A percentile compares a stretch with the other conserved stretches of the same genome.
Evolutionary conservation across 2,888 invertebrate genomes (phyloP).

Genomic region (Plagodis pulveraria): DNA sequence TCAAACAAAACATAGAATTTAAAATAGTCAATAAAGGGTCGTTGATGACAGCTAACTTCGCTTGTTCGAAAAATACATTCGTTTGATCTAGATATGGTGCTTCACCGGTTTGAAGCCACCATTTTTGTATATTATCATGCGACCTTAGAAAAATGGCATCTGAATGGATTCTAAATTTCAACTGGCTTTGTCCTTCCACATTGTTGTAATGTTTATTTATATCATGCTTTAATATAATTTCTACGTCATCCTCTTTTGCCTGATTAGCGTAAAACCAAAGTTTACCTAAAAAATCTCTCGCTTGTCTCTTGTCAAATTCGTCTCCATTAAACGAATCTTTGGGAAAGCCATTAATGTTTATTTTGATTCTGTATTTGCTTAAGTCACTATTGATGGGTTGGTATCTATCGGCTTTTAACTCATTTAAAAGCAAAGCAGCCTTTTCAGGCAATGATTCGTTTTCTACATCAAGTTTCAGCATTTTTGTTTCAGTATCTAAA

Average conservation of each 20-base stretch:
- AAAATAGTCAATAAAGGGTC: slow-evolving; percentile 49
- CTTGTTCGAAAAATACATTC: slow-evolving; percentile 45
- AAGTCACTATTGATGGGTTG: slow-evolving; percentile 10
- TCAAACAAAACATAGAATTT: slow-evolving; percentile 46
- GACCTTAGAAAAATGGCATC: slow-evolving; percentile 53
- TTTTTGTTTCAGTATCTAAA: slow-evolving; percentile 37
- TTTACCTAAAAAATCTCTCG: slow-evolving; percentile 46
- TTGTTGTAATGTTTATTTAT: slow-evolving; percentile 44
- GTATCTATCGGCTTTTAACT: slow-evolving; percentile 26
- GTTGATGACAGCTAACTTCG: slow-evolving; percentile 49
- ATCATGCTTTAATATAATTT: slow-evolving; percentile 45
- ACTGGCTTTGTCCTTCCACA: slow-evolving; percentile 40
- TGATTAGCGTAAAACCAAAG: slow-evolving; percentile 56
- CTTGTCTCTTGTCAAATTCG: slow-evolving; percentile 43
- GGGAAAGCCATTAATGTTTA: slow-evolving; percentile 47
- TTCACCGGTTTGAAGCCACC: slow-evolving; percentile 50
- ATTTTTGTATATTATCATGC: slow-evolving; percentile 56
- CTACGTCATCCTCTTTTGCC: slow-evolving; percentile 49
- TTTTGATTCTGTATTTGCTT: slow-evolving; percentile 39
- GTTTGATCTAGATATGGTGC: slow-evolving; percentile 44
- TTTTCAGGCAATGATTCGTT: slow-evolving; percentile 31
- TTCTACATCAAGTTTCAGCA: slow-evolving; percentile 40
- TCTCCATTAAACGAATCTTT: slow-evolving; percentile 44
- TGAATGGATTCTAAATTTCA: slow-evolving; percentile 47
- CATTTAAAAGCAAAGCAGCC: slow-evolving; percentile 39